These are phyloP conservation scores for Poecile atricapillus DNA, from an alignment of 2,113 vertebrate genomes.

Conservation along the genomic window DNA sequence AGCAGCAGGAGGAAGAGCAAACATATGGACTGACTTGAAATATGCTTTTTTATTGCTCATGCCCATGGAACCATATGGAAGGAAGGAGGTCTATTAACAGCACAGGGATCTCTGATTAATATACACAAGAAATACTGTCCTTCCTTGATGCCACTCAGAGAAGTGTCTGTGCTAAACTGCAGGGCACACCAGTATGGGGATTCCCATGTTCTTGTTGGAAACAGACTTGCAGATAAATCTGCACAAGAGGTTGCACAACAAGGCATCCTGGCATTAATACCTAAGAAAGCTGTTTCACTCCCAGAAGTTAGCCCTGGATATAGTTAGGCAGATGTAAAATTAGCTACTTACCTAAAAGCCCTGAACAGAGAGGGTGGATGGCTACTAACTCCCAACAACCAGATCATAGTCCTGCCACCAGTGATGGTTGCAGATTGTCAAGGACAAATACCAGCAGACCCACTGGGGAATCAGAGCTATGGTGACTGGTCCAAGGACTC, in stretches of 20 bases:
- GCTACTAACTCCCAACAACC: neutral
- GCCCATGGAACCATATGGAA: neutral
- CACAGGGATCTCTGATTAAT: neutral
- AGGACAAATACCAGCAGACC: neutral
- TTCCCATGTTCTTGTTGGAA: neutral
- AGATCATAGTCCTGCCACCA: neutral
- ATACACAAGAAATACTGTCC: neutral
- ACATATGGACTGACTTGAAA: neutral
- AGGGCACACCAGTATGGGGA: rapidly evolving
- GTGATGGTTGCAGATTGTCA: neutral
- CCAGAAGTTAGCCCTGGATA: neutral
- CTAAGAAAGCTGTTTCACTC: neutral
- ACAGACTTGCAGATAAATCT: neutral
- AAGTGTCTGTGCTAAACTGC: neutral
- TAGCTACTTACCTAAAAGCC: neutral
- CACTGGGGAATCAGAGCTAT: neutral
- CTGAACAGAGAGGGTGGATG: neutral
- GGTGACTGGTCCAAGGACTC: neutral
- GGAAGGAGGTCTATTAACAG: neutral
- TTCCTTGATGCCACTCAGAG: neutral
- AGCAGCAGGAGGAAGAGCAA: neutral
- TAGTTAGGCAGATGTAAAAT: neutral
- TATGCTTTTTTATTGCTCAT: neutral
- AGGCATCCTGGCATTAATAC: neutral
- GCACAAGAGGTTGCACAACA: neutral